phyloP scores from a whole-genome alignment of 2,797 vertebrate genomes.

The Sciurus vulgaris region DNA sequence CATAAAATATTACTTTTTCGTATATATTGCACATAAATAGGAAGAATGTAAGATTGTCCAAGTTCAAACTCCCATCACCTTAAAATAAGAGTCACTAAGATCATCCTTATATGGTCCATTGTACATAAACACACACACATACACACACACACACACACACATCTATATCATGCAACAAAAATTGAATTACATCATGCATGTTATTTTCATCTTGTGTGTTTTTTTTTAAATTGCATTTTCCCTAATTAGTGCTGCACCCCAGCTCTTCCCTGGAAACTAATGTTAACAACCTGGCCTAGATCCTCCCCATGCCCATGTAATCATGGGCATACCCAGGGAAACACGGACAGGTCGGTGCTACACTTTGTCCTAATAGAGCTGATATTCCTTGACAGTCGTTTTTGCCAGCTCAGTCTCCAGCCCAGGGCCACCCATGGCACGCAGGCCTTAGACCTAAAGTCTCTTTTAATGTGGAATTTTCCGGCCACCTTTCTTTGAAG shows the following conservation, averaged over 20 bases:
- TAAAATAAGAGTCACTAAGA: neutral
- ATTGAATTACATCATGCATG: neutral
- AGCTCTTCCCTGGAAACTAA: neutral
- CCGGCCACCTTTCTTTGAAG: neutral
- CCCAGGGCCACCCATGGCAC: neutral
- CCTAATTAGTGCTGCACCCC: neutral
- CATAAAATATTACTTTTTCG: neutral
- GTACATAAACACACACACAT: neutral
- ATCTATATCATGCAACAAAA: neutral
- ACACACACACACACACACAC: neutral
- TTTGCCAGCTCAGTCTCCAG: neutral
- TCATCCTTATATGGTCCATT: neutral
- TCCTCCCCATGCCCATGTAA: neutral
- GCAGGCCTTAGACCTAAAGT: neutral
- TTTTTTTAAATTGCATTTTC: neutral
- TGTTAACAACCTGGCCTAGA: neutral
- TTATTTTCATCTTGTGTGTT: neutral
- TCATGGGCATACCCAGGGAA: neutral
- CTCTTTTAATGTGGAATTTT: neutral
- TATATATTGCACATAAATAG: neutral
- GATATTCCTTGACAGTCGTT: neutral
- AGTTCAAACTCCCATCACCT: conserved; percentile 2
- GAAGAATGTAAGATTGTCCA: neutral
- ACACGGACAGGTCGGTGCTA: neutral
- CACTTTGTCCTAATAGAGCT: neutral